These are phyloP conservation scores for Montipora cactus DNA, from an alignment of 64 coral and sea anemone species.

Conservation along the genomic window DNA sequence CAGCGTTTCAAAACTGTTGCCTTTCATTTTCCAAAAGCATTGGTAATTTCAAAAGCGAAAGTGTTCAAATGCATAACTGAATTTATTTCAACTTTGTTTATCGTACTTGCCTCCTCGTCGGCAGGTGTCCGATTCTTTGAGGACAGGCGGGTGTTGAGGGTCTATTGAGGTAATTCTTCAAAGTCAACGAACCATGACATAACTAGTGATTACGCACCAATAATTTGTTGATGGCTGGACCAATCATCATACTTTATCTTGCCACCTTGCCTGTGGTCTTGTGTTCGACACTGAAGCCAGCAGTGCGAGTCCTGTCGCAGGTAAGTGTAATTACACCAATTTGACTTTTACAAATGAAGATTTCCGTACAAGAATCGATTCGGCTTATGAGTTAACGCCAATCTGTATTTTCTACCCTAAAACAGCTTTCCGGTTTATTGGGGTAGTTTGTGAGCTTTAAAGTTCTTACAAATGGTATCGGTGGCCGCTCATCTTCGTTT, in stretches of 20 bases:
- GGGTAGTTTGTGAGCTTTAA: not conserved
- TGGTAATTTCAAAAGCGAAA: not conserved
- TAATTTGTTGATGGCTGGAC: not conserved
- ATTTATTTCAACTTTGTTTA: conserved; percentile 6
- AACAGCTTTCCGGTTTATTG: not conserved
- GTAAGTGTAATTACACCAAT: conserved; percentile 14
- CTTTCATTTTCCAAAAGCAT: too few relatives aligned
- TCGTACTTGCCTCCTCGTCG: not conserved
- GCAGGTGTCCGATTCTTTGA: conserved; percentile 14
- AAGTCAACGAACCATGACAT: conserved; percentile 9
- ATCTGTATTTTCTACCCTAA: not conserved
- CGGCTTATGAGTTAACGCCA: not conserved
- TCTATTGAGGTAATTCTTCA: conserved; percentile 38
- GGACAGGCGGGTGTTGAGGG: not conserved
- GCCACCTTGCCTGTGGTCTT: not conserved
- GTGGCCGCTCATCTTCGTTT: not conserved
- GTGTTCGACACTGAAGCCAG: not conserved
- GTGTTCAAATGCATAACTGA: not conserved
- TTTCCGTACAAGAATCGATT: not conserved
- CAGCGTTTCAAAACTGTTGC: too few relatives aligned
- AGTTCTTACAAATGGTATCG: not conserved
- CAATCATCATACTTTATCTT: not conserved
- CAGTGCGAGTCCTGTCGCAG: conserved; percentile 15
- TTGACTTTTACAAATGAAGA: conserved; percentile 38
- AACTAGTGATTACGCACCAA: not conserved